Conservation (phyloP, 1,140 invertebrate genomes). For the Spodoptera litura region DNA sequence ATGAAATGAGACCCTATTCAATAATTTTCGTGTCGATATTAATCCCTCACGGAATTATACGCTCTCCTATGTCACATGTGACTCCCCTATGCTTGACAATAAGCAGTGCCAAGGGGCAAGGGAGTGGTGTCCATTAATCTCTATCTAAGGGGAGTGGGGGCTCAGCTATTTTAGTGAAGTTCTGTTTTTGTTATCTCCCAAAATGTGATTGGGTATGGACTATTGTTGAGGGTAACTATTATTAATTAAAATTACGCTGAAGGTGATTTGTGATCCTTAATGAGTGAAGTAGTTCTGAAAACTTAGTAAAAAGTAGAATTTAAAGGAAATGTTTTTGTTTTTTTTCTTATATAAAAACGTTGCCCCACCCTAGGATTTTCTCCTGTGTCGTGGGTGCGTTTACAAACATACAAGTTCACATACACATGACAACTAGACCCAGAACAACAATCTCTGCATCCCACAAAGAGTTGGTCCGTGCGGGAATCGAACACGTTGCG, state of each 20-base stretch:
- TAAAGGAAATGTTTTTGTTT: too few relatives aligned
- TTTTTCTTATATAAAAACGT: too few relatives aligned
- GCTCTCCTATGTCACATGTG: background rate
- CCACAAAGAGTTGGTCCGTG: too few relatives aligned
- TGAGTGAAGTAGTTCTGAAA: background rate
- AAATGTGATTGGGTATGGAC: background rate
- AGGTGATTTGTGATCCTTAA: background rate
- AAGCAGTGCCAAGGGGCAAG: background rate
- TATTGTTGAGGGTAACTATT: background rate
- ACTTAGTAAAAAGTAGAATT: background rate
- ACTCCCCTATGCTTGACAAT: conserved; percentile 2
- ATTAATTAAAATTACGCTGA: background rate
- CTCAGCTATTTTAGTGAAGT: background rate
- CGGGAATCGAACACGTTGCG: too few relatives aligned
- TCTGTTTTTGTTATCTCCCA: background rate
- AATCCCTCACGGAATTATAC: background rate
- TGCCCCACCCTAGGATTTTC: too few relatives aligned
- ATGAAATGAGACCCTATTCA: background rate
- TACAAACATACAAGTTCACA: too few relatives aligned
- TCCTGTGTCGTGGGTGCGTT: too few relatives aligned
- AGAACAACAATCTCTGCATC: too few relatives aligned
- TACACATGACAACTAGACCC: too few relatives aligned
- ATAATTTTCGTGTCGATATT: background rate
- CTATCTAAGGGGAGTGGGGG: conserved; percentile 14
- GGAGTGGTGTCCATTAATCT: conserved; percentile 24